Percentiles rank a stretch among this genome's conserved stretches.
Conservation (phyloP, 2,797 vertebrate species). For the Pangasius macronema region DNA sequence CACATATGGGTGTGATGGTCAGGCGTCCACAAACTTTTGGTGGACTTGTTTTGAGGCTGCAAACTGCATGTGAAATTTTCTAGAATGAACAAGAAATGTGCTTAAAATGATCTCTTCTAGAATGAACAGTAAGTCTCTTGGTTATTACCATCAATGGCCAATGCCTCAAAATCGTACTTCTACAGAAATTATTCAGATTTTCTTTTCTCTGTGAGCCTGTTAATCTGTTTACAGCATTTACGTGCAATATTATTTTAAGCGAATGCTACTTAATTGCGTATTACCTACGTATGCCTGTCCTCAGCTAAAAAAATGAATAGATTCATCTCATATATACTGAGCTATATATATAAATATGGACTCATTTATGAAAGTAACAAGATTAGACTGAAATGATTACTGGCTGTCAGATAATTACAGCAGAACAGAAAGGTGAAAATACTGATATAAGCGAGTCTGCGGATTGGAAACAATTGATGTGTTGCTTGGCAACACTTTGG, state of each 20-base stretch:
- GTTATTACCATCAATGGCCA: too few relatives aligned
- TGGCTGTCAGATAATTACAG: conserved; percentile 3
- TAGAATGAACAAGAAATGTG: too few relatives aligned
- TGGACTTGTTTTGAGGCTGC: too few relatives aligned
- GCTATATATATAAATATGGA: neutral
- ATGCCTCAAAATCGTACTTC: neutral
- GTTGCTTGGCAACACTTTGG: neutral
- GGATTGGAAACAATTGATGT: neutral
- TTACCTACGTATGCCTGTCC: neutral
- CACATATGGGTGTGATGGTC: too few relatives aligned
- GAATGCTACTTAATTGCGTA: neutral
- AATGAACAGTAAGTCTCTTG: too few relatives aligned
- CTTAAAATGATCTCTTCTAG: too few relatives aligned
- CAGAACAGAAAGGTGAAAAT: neutral
- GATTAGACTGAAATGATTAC: conserved; percentile 10
- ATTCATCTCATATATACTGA: neutral
- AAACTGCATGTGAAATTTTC: too few relatives aligned
- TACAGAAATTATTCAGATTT: neutral
- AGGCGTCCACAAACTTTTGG: too few relatives aligned
- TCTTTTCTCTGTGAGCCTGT: neutral
- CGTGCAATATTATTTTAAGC: neutral
- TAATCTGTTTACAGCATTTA: neutral
- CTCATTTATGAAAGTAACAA: neutral
- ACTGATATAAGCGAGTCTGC: conserved; percentile 3
- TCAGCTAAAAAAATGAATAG: neutral